A percentile compares a stretch with the other conserved stretches of the same genome.
Evolutionary conservation across 2,113 vertebrate genomes (phyloP).

Genomic region (Ochotona princeps): DNA sequence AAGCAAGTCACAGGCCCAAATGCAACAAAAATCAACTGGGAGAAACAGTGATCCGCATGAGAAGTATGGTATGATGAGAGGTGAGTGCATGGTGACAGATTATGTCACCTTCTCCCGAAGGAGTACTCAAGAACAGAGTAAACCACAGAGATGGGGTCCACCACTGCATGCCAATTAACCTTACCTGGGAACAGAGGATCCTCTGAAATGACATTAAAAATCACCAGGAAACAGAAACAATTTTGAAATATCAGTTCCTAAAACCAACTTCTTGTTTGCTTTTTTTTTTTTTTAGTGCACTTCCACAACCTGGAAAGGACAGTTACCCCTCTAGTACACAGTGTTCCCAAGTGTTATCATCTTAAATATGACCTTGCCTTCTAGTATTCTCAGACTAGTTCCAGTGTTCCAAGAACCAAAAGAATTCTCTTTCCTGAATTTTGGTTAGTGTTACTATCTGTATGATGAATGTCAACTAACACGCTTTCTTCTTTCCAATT

Average conservation of each 20-base stretch:
- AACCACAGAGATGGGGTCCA: neutral
- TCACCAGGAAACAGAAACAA: neutral
- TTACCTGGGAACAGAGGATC: neutral
- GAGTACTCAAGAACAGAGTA: neutral
- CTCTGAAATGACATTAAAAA: neutral
- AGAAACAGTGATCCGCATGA: neutral
- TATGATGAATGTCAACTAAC: neutral
- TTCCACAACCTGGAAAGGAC: neutral
- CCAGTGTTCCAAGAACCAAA: neutral
- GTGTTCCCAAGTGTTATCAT: neutral
- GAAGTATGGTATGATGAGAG: neutral
- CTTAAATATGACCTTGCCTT: neutral
- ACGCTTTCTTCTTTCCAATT: slow-evolving; percentile 1
- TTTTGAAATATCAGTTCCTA: neutral
- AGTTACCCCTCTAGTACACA: neutral
- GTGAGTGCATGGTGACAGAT: neutral
- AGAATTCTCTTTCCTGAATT: neutral
- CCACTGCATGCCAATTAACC: neutral
- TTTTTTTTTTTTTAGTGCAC: neutral
- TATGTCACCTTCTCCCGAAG: too few species aligned
- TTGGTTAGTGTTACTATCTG: neutral
- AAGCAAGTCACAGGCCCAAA: neutral
- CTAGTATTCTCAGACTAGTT: neutral
- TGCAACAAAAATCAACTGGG: neutral
- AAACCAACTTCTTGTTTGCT: neutral